These are phyloP conservation scores for Anhinga anhinga DNA, from an alignment of 2,113 vertebrate species.

Conservation along the genomic window DNA sequence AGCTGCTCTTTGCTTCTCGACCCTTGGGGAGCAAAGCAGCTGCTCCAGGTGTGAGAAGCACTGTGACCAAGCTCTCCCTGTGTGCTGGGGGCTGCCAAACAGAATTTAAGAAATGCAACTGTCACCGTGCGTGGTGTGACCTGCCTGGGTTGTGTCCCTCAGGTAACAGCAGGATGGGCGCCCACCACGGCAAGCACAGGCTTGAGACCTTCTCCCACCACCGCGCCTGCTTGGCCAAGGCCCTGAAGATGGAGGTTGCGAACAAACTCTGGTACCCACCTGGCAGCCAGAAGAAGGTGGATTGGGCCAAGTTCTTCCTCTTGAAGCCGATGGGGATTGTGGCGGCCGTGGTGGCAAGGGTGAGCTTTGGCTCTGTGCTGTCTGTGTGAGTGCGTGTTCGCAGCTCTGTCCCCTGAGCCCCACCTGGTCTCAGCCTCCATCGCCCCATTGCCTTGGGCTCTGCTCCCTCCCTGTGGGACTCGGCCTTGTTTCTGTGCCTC, in stretches of 20 bases:
- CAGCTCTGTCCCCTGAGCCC: background rate
- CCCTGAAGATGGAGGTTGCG: slow-evolving; percentile 77
- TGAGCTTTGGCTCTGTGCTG: background rate
- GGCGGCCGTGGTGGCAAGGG: slow-evolving; percentile 72
- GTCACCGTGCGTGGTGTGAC: background rate
- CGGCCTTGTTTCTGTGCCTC: background rate
- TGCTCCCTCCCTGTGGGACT: background rate
- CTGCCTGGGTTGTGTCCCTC: background rate
- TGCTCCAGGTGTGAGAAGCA: background rate
- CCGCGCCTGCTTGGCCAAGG: slow-evolving; percentile 81
- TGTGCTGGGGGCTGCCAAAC: background rate
- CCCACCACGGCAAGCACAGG: slow-evolving; percentile 80
- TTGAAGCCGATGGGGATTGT: slow-evolving; percentile 57
- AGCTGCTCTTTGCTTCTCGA: background rate
- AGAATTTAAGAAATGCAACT: accelerated
- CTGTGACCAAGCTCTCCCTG: background rate
- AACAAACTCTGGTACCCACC: slow-evolving; percentile 59
- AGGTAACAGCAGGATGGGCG: slow-evolving; percentile 89
- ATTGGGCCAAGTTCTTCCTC: slow-evolving; percentile 77
- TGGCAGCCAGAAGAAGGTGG: slow-evolving; percentile 70
- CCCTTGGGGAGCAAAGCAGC: background rate
- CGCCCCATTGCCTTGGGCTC: accelerated
- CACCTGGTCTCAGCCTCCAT: background rate
- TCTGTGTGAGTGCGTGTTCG: background rate
- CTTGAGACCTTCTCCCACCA: slow-evolving; percentile 88